Evolutionary conservation across 2,113 vertebrate species (phyloP).

Genomic region (Synchiropus splendidus): DNA sequence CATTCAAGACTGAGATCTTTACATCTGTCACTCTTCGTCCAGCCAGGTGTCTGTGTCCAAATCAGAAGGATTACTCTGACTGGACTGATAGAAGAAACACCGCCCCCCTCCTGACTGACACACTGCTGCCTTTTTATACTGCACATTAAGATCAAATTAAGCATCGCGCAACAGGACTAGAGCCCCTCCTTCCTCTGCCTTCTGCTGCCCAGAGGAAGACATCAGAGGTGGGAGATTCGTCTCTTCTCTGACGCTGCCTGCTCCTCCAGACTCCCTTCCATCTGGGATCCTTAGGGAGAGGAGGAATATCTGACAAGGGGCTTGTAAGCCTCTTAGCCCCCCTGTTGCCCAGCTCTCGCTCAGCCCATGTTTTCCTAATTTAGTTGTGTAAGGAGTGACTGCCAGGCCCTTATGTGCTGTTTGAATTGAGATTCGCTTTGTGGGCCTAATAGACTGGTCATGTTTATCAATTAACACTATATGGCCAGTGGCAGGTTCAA

Average conservation of each 20-base stretch:
- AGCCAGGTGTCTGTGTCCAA: constrained; percentile 64
- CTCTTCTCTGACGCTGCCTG: constrained; percentile 68
- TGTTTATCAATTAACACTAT: constrained; percentile 92
- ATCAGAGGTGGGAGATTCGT: constrained; percentile 84
- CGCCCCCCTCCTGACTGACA: constrained; percentile 35
- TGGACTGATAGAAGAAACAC: constrained; percentile 54
- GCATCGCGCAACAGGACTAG: constrained; percentile 67
- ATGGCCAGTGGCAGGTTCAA: constrained; percentile 70
- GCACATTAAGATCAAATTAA: constrained; percentile 82
- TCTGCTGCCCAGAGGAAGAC: constrained; percentile 90
- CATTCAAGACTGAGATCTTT: constrained; percentile 38
- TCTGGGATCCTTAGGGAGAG: constrained; percentile 88
- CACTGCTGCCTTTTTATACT: constrained; percentile 46
- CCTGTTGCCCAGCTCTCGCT: constrained; percentile 84
- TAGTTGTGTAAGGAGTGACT: constrained; percentile 89
- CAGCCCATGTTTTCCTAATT: constrained; percentile 96
- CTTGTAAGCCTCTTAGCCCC: constrained; percentile 97
- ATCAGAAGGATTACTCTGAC: constrained; percentile 61
- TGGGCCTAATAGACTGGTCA: constrained; percentile 89
- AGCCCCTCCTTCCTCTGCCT: constrained; percentile 82
- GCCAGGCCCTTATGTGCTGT: constrained; percentile 82
- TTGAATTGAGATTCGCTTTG: constrained; percentile 88
- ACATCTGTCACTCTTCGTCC: constrained; percentile 61
- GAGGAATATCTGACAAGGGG: constrained; percentile 93
- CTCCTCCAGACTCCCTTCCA: constrained; percentile 88